These are phyloP conservation scores for Cerastoderma edule DNA, from an alignment of 2,888 invertebrate species.

Conservation along the genomic window DNA sequence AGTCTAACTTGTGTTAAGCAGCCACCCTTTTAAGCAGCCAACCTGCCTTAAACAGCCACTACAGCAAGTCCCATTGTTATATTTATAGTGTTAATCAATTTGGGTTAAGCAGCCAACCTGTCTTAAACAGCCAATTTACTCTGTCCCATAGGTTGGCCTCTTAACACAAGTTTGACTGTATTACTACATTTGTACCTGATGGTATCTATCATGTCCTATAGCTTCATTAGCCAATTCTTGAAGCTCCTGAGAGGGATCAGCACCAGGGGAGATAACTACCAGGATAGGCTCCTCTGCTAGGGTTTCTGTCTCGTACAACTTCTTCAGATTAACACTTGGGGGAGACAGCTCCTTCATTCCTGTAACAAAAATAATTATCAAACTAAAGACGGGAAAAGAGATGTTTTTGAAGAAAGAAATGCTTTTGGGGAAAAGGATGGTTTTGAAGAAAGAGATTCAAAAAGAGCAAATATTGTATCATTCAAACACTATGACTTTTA, in stretches of 20 bases:
- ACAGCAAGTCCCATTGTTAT: too few species aligned
- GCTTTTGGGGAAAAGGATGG: not conserved
- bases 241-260: slow-evolving; percentile 94
- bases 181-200: slow-evolving; percentile 86
- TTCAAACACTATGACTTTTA: too few species aligned
- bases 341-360: slow-evolving; percentile 86
- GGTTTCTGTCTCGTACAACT: slow-evolving; percentile 86
- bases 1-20: too few species aligned
- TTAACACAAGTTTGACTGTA: too few species aligned
- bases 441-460: not conserved
- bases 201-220: slow-evolving; percentile 85
- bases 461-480: not conserved
- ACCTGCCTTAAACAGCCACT: too few species aligned
- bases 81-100: too few species aligned
- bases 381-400: too few species aligned
- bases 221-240: slow-evolving; percentile 87
- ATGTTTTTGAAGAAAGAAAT: too few species aligned
- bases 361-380: slow-evolving; percentile 67
- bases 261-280: slow-evolving; percentile 93
- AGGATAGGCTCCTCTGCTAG: slow-evolving; percentile 89
- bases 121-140: too few species aligned
- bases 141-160: too few species aligned
- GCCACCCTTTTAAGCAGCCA: too few species aligned
- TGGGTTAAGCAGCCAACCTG: too few species aligned
- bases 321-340: slow-evolving; percentile 86